Evolutionary conservation across 2,797 vertebrate species (phyloP).

Genomic region (Coendou prehensilis): DNA sequence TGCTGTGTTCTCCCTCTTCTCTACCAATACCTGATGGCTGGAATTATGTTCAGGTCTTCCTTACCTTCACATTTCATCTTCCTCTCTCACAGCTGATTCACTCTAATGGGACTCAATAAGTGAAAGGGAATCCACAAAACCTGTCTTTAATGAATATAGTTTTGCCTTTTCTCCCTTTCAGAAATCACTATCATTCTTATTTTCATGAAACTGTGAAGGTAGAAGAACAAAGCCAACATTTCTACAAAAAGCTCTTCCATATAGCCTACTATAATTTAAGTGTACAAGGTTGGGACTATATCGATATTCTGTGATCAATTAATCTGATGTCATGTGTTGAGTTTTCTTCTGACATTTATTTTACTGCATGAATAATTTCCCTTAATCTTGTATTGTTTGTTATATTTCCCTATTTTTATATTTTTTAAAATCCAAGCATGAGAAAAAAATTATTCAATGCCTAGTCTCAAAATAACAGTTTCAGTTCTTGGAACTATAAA

Average conservation of each 20-base stretch:
- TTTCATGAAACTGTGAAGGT: background rate
- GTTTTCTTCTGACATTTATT: background rate
- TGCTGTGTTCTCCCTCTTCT: background rate
- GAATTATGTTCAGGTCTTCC: background rate
- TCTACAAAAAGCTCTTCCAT: background rate
- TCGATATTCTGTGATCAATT: background rate
- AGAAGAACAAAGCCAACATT: background rate
- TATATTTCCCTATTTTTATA: background rate
- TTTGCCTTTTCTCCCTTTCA: background rate
- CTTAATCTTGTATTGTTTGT: background rate
- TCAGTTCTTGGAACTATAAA: conserved; percentile 86
- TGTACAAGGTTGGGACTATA: background rate
- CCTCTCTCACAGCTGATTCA: background rate
- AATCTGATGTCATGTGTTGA: background rate
- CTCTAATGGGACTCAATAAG: background rate
- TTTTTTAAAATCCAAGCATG: background rate
- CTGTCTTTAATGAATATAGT: background rate
- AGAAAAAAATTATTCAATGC: conserved; percentile 62
- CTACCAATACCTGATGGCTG: too few species aligned
- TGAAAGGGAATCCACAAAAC: conserved; percentile 4
- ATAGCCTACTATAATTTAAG: background rate
- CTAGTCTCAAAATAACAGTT: conserved; percentile 84
- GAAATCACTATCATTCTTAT: background rate
- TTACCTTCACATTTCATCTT: background rate
- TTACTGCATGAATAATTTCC: background rate